phyloP scores from a whole-genome alignment of 2,888 invertebrate species.

The Papilio gigon region DNA sequence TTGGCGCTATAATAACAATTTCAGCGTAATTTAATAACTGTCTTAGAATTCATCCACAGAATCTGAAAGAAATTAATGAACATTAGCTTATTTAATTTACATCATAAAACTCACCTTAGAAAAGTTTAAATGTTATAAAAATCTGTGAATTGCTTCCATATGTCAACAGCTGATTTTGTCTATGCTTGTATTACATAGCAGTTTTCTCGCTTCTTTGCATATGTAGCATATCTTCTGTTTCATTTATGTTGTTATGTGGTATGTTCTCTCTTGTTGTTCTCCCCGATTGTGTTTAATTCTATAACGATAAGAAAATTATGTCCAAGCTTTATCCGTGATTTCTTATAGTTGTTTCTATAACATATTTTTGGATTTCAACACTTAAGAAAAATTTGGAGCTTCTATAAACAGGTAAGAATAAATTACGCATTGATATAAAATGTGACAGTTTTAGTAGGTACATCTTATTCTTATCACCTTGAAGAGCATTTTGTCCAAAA shows the following conservation, averaged over 20 bases:
- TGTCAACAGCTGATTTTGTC: slow-evolving; percentile 65
- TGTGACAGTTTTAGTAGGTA: slow-evolving; percentile 64
- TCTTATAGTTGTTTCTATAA: slow-evolving; percentile 55
- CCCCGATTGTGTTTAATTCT: slow-evolving; percentile 66
- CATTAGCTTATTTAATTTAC: neutral
- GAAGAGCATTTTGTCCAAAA: slow-evolving; percentile 56
- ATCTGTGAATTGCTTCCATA: slow-evolving; percentile 19
- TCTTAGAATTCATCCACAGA: neutral
- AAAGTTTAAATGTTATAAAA: neutral
- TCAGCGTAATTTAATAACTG: neutral
- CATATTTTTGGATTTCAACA: slow-evolving; percentile 61
- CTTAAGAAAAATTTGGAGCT: slow-evolving; percentile 47
- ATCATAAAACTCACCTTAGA: neutral
- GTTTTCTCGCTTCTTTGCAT: slow-evolving; percentile 51
- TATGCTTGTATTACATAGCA: slow-evolving; percentile 48
- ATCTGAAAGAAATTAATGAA: neutral
- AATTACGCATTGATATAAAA: slow-evolving; percentile 69
- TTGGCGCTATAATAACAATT: neutral
- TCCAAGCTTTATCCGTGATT: slow-evolving; percentile 59
- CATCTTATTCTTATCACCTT: slow-evolving; percentile 75
- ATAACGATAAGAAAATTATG: slow-evolving; percentile 65
- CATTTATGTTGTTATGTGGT: slow-evolving; percentile 51
- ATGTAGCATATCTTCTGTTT: slow-evolving; percentile 49
- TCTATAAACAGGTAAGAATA: slow-evolving; percentile 63
- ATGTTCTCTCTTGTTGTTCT: slow-evolving; percentile 72